Percentiles rank a stretch among this genome's conserved stretches.
Conservation (phyloP, 2,113 vertebrate genomes). For the Lepisosteus osseus region DNA sequence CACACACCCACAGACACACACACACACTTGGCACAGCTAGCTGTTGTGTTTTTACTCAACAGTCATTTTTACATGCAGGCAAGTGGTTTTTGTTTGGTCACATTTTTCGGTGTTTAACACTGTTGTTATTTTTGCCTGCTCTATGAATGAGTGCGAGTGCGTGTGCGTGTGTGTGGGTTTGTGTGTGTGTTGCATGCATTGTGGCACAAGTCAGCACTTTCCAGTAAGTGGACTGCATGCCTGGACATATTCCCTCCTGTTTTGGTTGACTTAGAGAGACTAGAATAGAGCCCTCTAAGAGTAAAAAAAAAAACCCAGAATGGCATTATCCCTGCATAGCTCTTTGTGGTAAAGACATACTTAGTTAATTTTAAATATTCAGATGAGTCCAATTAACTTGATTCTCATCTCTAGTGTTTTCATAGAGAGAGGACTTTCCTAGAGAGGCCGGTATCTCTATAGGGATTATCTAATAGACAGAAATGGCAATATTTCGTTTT, state of each 20-base stretch:
- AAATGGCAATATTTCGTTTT: conserved; percentile 38
- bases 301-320: too few relatives aligned
- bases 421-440: conserved; percentile 36
- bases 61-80: too few relatives aligned
- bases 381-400: conserved; percentile 31
- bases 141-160: too few relatives aligned
- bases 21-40: too few relatives aligned
- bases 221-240: conserved; percentile 57
- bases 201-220: conserved; percentile 45
- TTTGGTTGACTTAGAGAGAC: too few relatives aligned
- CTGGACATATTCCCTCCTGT: conserved; percentile 39
- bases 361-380: conserved; percentile 7
- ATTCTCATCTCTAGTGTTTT: conserved; percentile 29
- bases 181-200: conserved; percentile 13
- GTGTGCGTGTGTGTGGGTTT: conserved; percentile 37
- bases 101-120: too few relatives aligned
- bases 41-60: too few relatives aligned
- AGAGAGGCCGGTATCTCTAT: neutral
- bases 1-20: neutral
- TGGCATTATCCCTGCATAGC: too few relatives aligned
- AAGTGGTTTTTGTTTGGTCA: too few relatives aligned
- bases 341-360: too few relatives aligned
- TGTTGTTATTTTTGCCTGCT: too few relatives aligned
- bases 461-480: conserved; percentile 43
- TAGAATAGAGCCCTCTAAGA: too few relatives aligned